phyloP scores from a whole-genome alignment of 1,140 invertebrate species.

The Pachyrhynchus sulphureomaculatus region DNA sequence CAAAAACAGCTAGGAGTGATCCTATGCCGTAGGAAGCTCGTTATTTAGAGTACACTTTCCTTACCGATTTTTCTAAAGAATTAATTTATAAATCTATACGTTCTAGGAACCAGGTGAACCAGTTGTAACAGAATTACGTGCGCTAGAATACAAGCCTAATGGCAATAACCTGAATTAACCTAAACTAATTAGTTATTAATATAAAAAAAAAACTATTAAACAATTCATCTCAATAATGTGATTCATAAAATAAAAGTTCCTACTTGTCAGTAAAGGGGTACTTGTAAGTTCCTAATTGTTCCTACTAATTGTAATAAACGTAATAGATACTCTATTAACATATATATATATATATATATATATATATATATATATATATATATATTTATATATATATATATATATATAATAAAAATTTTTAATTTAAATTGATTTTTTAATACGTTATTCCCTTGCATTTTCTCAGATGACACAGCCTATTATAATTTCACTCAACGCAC shows the following conservation, averaged over 20 bases:
- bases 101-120: neutral
- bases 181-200: no score
- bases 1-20: conserved; percentile 6
- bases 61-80: neutral
- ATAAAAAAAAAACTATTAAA: no score
- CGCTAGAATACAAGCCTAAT: conserved; percentile 2
- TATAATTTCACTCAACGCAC: conserved; percentile 13
- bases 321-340: no score
- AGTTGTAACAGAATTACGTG: neutral
- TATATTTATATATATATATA: no score
- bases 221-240: no score
- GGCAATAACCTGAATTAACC: neutral
- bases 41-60: conserved; percentile 4
- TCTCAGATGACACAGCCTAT: neutral
- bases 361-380: no score
- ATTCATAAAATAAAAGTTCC: no score
- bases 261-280: no score
- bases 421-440: neutral
- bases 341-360: no score
- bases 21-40: conserved; percentile 12
- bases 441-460: neutral
- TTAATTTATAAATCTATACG: conserved; percentile 3
- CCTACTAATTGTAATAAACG: no score
- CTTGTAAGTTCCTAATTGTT: no score
- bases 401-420: no score